Conservation (phyloP, 2,113 vertebrate genomes). For the Fulica atra region DNA sequence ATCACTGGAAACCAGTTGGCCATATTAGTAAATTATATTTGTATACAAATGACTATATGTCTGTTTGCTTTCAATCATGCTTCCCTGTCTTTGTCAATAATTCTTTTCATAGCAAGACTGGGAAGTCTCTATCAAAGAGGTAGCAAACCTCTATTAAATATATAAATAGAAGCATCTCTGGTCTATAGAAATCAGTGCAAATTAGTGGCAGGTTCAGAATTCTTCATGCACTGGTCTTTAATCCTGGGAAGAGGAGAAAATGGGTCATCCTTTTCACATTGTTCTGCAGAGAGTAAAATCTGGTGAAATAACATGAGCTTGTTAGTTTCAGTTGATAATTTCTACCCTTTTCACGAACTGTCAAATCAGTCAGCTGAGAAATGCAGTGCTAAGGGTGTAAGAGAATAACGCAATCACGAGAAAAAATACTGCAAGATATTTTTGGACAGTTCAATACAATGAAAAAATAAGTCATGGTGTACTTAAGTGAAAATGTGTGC, state of each 20-base stretch:
- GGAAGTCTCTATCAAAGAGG: background rate
- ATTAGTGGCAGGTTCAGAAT: background rate
- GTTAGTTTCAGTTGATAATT: constrained; percentile 1
- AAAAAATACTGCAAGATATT: background rate
- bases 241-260: background rate
- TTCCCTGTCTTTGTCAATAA: background rate
- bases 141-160: background rate
- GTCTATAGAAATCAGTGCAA: background rate
- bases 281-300: background rate
- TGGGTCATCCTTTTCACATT: constrained; percentile 1
- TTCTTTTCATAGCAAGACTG: background rate
- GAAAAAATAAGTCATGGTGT: background rate
- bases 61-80: background rate
- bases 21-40: background rate
- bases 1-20: background rate
- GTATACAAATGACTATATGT: background rate
- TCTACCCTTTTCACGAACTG: background rate
- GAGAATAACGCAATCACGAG: background rate
- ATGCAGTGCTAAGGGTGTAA: background rate
- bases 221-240: background rate
- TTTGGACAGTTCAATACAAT: background rate
- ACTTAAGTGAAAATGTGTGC: background rate
- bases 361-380: constrained; percentile 13
- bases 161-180: background rate
- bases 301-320: constrained; percentile 1